A percentile compares a stretch with the other conserved stretches of the same genome.
Evolutionary conservation across 2,888 invertebrate genomes (phyloP).

Genomic region (Nemoura dubitans): DNA sequence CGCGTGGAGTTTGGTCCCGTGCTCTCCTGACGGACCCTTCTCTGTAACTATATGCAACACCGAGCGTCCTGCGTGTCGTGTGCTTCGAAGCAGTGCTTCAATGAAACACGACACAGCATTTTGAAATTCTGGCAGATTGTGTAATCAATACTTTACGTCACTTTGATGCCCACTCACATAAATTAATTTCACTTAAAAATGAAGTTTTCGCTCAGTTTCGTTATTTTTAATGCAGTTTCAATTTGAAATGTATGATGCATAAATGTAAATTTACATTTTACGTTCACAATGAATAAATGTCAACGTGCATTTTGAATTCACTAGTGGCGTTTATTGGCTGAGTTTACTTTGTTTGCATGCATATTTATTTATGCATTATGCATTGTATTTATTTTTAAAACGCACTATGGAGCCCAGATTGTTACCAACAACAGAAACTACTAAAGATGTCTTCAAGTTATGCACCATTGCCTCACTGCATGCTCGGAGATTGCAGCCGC

Average conservation of each 20-base stretch:
- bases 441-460: neutral
- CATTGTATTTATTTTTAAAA: neutral
- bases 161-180: neutral
- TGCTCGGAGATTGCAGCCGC: neutral
- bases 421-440: neutral
- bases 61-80: neutral
- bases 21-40: neutral
- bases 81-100: neutral
- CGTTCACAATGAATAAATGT: neutral
- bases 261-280: neutral
- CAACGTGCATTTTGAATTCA: neutral
- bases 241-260: neutral
- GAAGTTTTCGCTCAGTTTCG: too few relatives aligned
- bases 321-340: neutral
- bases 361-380: neutral
- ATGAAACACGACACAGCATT: neutral
- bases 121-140: too few relatives aligned
- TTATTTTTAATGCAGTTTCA: neutral
- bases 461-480: neutral
- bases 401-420: neutral
- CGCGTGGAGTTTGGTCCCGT: neutral
- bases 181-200: neutral
- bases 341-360: neutral
- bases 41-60: neutral
- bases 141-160: too few relatives aligned